phyloP scores from a whole-genome alignment of 2,797 vertebrate species.

The Simalia tracyae region DNA sequence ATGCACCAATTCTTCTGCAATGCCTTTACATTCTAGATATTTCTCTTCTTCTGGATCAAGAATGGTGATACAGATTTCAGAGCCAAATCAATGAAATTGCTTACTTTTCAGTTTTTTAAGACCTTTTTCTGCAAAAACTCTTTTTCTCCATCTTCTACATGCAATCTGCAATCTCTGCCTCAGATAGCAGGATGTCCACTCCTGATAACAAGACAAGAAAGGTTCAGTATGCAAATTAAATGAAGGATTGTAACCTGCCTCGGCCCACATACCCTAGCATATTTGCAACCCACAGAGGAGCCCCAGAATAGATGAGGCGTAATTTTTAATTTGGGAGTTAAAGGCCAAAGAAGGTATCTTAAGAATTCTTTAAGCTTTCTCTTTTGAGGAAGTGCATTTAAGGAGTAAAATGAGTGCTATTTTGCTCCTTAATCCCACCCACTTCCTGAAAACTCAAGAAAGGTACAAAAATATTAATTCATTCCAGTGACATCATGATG shows the following conservation, averaged over 20 bases:
- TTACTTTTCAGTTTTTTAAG: background rate
- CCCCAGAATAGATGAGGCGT: background rate
- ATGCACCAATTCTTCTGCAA: background rate
- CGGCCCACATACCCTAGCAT: background rate
- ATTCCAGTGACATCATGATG: background rate
- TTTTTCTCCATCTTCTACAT: background rate
- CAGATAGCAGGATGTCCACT: background rate
- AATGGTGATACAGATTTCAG: background rate
- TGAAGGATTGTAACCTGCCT: background rate
- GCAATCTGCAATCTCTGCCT: background rate
- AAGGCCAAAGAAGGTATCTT: background rate
- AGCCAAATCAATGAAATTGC: background rate
- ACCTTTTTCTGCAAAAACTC: background rate
- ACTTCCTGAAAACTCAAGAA: background rate
- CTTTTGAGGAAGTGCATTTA: background rate
- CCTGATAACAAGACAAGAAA: background rate
- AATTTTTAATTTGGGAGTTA: background rate
- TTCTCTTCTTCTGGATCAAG: background rate
- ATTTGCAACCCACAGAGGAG: background rate
- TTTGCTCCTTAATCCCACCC: background rate
- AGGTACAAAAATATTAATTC: background rate
- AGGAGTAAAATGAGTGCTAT: background rate
- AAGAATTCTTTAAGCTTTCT: background rate
- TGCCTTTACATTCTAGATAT: background rate
- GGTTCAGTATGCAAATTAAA: background rate